These are phyloP conservation scores for Drosophila paranaensis DNA, from an alignment of 2,888 invertebrate genomes.

Conservation along the genomic window DNA sequence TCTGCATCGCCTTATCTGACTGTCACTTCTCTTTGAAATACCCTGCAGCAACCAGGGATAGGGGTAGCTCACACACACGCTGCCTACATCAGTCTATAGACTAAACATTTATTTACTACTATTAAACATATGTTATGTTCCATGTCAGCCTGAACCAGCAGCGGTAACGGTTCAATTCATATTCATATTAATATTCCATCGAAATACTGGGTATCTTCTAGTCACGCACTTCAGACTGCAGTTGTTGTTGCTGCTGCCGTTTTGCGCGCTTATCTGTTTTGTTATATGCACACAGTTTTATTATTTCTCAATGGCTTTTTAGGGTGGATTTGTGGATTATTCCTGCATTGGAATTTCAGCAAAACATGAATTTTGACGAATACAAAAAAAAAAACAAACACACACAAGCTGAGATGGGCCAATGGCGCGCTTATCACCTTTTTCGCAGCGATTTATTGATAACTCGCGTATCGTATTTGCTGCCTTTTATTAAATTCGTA, in stretches of 20 bases:
- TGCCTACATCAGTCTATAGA: background rate
- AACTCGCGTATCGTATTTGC: slow-evolving; percentile 34
- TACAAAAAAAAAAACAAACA: slow-evolving; percentile 27
- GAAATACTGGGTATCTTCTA: slow-evolving; percentile 23
- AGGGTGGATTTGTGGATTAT: slow-evolving; percentile 55
- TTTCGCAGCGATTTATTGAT: slow-evolving; percentile 38
- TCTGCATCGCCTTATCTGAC: slow-evolving; percentile 69
- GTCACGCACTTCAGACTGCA: slow-evolving; percentile 17
- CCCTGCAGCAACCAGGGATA: slow-evolving; percentile 21
- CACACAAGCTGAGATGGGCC: slow-evolving; percentile 18
- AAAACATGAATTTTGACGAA: slow-evolving; percentile 41
- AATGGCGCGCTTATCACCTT: slow-evolving; percentile 74
- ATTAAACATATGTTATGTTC: background rate
- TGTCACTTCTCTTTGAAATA: slow-evolving; percentile 56
- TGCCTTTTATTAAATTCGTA: slow-evolving; percentile 32
- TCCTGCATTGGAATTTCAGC: slow-evolving; percentile 64
- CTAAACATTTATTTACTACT: background rate
- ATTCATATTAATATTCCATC: background rate
- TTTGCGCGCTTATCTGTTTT: slow-evolving; percentile 76
- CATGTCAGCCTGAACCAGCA: background rate
- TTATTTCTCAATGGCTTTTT: slow-evolving; percentile 47
- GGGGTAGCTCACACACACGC: slow-evolving; percentile 18
- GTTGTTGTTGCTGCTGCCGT: slow-evolving; percentile 41
- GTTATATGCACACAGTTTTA: slow-evolving; percentile 52
- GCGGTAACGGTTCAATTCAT: background rate